Percentiles rank a stretch among this genome's conserved stretches.
Evolutionary conservation across 1,140 invertebrate genomes (phyloP).

Genomic region (Zaprionus inermis): DNA sequence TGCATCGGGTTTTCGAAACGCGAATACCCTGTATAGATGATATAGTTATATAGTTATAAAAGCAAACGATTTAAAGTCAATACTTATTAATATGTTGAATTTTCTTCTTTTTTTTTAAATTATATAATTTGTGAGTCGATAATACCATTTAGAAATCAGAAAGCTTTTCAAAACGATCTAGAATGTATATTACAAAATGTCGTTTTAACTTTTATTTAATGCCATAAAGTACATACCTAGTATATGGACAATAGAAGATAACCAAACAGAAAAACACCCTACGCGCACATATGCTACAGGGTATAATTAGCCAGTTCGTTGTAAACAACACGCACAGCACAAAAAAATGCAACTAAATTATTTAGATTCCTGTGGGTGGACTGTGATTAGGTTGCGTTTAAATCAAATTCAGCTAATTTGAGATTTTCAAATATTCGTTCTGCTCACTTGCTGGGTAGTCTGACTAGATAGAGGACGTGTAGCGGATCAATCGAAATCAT

Average conservation of each 20-base stretch:
- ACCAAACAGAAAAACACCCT: background rate
- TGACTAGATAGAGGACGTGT: slow-evolving; percentile 1
- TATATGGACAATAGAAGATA: too few species aligned
- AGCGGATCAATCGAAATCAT: slow-evolving; percentile 4
- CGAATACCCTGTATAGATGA: background rate
- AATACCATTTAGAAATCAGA: slow-evolving; percentile 4
- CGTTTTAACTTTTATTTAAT: too few species aligned
- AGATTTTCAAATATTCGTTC: slow-evolving; percentile 27
- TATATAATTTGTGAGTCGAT: background rate
- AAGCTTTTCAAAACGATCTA: background rate
- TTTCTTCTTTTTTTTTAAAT: background rate
- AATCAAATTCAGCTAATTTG: slow-evolving; percentile 64
- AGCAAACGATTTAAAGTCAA: too few species aligned
- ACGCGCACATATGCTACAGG: background rate
- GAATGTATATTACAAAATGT: too few species aligned
- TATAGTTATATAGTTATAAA: background rate
- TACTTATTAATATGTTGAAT: too few species aligned
- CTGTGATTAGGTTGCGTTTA: slow-evolving; percentile 57
- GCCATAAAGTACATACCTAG: too few species aligned
- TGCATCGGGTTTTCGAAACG: background rate
- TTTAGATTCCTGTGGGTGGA: slow-evolving; percentile 34
- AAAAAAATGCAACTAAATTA: slow-evolving; percentile 51
- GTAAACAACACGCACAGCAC: slow-evolving; percentile 67
- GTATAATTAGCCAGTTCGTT: slow-evolving; percentile 44
- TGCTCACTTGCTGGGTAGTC: slow-evolving; percentile 27